Evolutionary conservation across 2,888 invertebrate genomes (phyloP).

Genomic region (Sinhomidia bicolor): DNA sequence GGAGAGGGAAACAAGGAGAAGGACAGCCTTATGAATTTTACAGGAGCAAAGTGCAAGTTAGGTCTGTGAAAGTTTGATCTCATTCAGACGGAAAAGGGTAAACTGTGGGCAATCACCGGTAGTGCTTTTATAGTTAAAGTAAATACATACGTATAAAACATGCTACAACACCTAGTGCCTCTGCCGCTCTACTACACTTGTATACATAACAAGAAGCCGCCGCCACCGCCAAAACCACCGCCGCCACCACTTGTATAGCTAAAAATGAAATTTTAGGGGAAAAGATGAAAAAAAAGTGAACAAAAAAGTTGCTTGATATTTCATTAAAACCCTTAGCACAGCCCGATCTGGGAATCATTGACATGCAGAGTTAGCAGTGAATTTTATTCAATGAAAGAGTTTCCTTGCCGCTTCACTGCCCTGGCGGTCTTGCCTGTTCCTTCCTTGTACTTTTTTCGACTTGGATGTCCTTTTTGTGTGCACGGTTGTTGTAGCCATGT

Average conservation of each 20-base stretch:
- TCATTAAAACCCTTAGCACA: slow-evolving; percentile 66
- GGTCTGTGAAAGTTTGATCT: slow-evolving; percentile 68
- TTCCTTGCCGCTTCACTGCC: slow-evolving; percentile 53
- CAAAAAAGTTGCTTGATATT: slow-evolving; percentile 63
- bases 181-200: slow-evolving; percentile 32
- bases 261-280: slow-evolving; percentile 58
- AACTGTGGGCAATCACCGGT: slow-evolving; percentile 68
- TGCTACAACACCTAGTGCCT: slow-evolving; percentile 46
- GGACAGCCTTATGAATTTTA: slow-evolving; percentile 66
- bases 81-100: slow-evolving; percentile 69
- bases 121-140: slow-evolving; percentile 69
- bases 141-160: slow-evolving; percentile 55
- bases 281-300: slow-evolving; percentile 57
- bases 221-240: slow-evolving; percentile 30
- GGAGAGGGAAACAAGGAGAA: slow-evolving; percentile 49
- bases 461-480: neutral
- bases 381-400: slow-evolving; percentile 65
- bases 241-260: slow-evolving; percentile 41
- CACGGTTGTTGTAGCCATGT: neutral
- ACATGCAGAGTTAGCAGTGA: slow-evolving; percentile 66
- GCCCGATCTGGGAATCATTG: slow-evolving; percentile 62
- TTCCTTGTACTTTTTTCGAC: neutral
- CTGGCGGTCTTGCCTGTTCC: neutral
- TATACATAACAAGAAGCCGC: slow-evolving; percentile 51
- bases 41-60: slow-evolving; percentile 61